Evolutionary conservation across 2,113 vertebrate genomes (phyloP), one percentile per base, ranked within the genome.

Genomic region (Cephalophus harveyi): DNA sequence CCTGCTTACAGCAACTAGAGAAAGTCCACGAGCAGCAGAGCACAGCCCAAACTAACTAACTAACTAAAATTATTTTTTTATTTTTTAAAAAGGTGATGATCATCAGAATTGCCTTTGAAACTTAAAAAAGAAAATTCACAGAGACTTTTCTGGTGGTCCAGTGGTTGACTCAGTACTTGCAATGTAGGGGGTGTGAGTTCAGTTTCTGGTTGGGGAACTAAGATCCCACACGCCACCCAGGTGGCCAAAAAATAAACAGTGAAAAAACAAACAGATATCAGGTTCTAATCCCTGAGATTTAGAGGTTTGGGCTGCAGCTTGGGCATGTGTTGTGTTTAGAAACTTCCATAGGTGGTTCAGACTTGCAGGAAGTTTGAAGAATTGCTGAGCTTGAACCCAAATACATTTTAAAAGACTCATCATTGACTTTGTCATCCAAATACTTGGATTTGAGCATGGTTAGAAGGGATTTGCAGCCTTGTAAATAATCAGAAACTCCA

Each of bases 401-500:
- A 87, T 96, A 83, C 88, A 91, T 76, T 87, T 96, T 93, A 55
- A 91, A 30, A 64, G 46, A 87, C 11, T 52, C 59, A 43, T 48
- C 46, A 40, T 91, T 96, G 91, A 83, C 30, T 94, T 94, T 30
- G 89, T 62, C 88, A 17, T 84, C 27, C 40, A 74, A 89, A 95
- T 91, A 84, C 52, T 52, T 97, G 76, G 62, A 71, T 64, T 91
- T 96, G 89, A 87, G 23, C 11, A 1, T 89, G 54, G 33, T 93
- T 89, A 91, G 55, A 62, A 89, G 79, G 89, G 76, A 81, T 92
- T 93, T 81, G 25, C 40, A 64, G 48, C 16, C 57, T 93, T 95
- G 28, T 55, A 81, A 95, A 83, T 95, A 93, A 91, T 91, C 78
- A 91, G 59, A 93, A 82, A 36, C 82, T 55, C 54, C 50, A 59